phyloP scores from a whole-genome alignment of 2,113 vertebrate genomes.

The Oceanites oceanicus region DNA sequence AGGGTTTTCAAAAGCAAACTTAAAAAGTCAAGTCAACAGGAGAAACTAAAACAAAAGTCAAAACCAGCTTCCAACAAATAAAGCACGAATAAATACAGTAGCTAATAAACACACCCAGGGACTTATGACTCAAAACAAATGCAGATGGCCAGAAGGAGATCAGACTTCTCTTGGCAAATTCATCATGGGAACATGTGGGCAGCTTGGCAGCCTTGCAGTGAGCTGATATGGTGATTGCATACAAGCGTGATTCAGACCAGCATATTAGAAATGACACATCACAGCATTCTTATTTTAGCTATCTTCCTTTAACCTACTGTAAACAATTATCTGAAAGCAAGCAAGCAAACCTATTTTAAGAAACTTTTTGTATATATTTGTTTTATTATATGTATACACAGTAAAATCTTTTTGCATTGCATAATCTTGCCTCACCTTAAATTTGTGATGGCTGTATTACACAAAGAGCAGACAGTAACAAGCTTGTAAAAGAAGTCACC shows the following conservation, averaged over 20 bases:
- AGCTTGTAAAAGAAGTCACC: neutral
- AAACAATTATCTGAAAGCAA: neutral
- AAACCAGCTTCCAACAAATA: neutral
- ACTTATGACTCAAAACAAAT: slow-evolving; percentile 26
- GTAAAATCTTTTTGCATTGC: neutral
- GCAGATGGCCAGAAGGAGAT: slow-evolving; percentile 28
- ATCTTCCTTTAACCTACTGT: neutral
- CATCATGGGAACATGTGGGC: slow-evolving; percentile 43
- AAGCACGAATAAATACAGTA: slow-evolving; percentile 2
- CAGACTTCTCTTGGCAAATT: slow-evolving; percentile 34
- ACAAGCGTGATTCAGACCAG: neutral
- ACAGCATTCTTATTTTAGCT: neutral
- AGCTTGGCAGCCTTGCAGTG: neutral
- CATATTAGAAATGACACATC: neutral
- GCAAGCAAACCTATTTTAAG: neutral
- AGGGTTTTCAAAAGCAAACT: neutral
- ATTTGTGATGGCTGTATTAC: neutral
- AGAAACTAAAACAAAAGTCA: slow-evolving; percentile 10
- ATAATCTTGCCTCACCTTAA: neutral
- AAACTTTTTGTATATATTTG: neutral
- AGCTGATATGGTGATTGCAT: neutral
- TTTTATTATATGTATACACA: neutral
- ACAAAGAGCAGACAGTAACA: neutral
- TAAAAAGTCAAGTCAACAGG: neutral
- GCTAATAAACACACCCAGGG: slow-evolving; percentile 31